Conservation (phyloP, 2,888 invertebrate species). For the Xylota segnis region DNA sequence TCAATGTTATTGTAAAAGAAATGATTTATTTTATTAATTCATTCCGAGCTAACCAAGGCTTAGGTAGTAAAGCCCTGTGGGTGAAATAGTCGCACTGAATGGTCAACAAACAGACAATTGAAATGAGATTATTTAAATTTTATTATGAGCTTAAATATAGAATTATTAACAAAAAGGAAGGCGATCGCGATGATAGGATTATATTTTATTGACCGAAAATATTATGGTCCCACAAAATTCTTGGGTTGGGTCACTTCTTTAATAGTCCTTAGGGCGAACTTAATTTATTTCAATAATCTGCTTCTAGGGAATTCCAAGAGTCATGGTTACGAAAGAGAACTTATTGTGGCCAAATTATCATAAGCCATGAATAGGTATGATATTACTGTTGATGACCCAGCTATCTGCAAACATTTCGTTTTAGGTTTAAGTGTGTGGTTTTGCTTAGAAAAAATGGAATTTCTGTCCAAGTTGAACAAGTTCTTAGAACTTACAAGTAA, state of each 20-base stretch:
- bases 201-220: neutral
- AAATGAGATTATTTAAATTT: conserved; percentile 8
- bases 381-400: too few relatives aligned
- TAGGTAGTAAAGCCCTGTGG: neutral
- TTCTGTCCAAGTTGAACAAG: too few relatives aligned
- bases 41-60: neutral
- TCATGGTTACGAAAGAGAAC: too few relatives aligned
- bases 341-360: too few relatives aligned
- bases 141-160: neutral
- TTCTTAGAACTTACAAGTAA: too few relatives aligned
- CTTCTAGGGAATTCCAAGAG: too few relatives aligned
- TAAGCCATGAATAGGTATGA: too few relatives aligned
- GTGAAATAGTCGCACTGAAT: neutral
- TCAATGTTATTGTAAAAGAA: conserved; percentile 13
- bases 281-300: too few relatives aligned
- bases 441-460: too few relatives aligned
- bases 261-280: neutral
- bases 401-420: too few relatives aligned
- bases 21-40: conserved; percentile 11
- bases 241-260: neutral
- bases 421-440: too few relatives aligned
- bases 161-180: neutral
- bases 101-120: neutral
- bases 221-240: neutral
- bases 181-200: neutral